Evolutionary conservation across 2,113 vertebrate species (phyloP).

Genomic region (Ptychochromis oligacanthus): DNA sequence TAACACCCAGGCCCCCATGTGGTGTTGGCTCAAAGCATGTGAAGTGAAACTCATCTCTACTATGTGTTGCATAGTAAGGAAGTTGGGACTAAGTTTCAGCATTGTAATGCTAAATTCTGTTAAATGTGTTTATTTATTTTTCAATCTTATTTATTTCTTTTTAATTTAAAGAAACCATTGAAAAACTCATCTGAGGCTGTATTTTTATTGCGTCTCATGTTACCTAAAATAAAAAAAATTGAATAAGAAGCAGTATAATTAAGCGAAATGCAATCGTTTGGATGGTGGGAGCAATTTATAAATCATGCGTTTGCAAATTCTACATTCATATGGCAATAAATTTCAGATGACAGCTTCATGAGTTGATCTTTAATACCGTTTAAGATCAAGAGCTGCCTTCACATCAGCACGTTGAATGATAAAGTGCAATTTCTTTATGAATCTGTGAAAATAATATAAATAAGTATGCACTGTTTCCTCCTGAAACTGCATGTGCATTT

Average conservation of each 20-base stretch:
- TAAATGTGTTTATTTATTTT: no score
- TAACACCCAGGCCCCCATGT: conserved; percentile 27
- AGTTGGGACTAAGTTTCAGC: not conserved
- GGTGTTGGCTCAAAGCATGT: conserved; percentile 41
- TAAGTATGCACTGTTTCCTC: not conserved
- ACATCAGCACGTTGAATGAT: not conserved
- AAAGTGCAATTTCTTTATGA: not conserved
- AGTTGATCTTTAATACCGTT: not conserved
- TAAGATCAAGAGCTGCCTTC: not conserved
- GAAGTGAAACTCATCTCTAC: conserved; percentile 30
- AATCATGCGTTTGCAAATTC: not conserved
- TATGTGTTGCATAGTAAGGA: conserved; percentile 24
- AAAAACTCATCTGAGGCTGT: not conserved
- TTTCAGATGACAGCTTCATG: not conserved
- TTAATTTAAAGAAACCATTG: not conserved
- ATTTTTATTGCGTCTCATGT: not conserved
- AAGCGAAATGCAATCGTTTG: not conserved
- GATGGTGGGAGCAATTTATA: not conserved
- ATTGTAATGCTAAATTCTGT: not conserved
- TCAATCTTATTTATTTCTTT: not conserved
- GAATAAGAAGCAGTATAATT: not conserved
- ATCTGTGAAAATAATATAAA: not conserved
- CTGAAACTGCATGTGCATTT: conserved; percentile 29
- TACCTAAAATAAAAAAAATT: not conserved
- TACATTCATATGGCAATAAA: conserved; percentile 3